Percentiles rank a stretch among this genome's conserved stretches.
These are phyloP conservation scores for Hirudinaria manillensis DNA, from an alignment of 2,888 invertebrate species.

Conservation along the genomic window DNA sequence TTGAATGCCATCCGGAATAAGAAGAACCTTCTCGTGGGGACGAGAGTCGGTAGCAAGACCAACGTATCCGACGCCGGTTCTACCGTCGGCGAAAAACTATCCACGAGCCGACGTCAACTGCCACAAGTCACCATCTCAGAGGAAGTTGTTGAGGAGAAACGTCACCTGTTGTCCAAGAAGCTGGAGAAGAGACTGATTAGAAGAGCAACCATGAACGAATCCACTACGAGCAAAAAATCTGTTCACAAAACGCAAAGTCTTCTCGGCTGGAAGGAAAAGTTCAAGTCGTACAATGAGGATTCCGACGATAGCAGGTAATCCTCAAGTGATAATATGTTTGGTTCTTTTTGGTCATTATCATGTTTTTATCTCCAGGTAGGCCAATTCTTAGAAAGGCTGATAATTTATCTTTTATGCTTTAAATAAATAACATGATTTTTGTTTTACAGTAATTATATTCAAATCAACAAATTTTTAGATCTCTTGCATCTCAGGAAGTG, in stretches of 20 bases:
- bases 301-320: not conserved
- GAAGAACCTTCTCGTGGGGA: not conserved
- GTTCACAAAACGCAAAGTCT: not conserved
- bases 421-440: no score
- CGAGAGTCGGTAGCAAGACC: not conserved
- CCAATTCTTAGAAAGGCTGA: no score
- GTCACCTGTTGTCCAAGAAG: conserved; percentile 17
- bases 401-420: no score
- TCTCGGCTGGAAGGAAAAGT: not conserved
- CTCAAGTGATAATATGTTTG: not conserved
- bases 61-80: not conserved
- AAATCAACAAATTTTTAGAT: not conserved
- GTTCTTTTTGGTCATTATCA: no score
- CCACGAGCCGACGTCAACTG: conserved; percentile 2
- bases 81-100: not conserved
- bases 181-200: not conserved
- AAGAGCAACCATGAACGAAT: conserved; percentile 4
- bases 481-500: conserved; percentile 23
- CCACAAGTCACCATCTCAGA: conserved; percentile 9
- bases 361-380: no score
- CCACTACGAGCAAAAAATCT: not conserved
- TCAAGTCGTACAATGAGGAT: not conserved
- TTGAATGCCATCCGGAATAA: not conserved
- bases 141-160: conserved; percentile 15
- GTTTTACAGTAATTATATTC: no score